These are phyloP conservation scores for Oryzias melastigma DNA, from an alignment of 2,113 vertebrate species.

Conservation along the genomic window DNA sequence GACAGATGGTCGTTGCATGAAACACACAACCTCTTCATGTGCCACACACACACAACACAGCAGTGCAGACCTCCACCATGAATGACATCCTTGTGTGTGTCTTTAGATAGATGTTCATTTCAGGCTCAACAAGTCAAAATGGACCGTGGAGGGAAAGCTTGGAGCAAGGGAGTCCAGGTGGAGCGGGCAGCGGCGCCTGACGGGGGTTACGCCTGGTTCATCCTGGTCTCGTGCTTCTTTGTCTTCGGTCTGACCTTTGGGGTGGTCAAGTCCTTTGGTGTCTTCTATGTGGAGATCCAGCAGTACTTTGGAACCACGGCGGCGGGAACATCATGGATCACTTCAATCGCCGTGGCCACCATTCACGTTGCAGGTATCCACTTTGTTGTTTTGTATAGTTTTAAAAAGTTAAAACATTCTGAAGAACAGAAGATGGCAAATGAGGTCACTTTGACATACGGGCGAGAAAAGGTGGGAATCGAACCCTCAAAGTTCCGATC, in stretches of 20 bases:
- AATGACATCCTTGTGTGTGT: slow-evolving; percentile 2
- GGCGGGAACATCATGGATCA: slow-evolving; percentile 68
- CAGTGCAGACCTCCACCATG: not conserved
- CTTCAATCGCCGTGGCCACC: slow-evolving; percentile 63
- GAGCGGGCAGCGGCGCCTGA: slow-evolving; percentile 25
- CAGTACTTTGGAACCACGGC: slow-evolving; percentile 62
- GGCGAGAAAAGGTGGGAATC: too few species aligned
- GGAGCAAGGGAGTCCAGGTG: not conserved
- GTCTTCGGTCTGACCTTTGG: slow-evolving; percentile 69
- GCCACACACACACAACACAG: not conserved
- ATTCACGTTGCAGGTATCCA: slow-evolving; percentile 60
- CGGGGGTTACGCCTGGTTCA: slow-evolving; percentile 63
- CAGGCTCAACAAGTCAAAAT: slow-evolving; percentile 20
- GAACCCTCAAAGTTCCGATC: too few species aligned
- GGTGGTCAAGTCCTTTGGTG: slow-evolving; percentile 69
- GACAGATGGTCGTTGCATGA: not conserved
- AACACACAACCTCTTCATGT: not conserved
- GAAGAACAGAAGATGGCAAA: too few species aligned
- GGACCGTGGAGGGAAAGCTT: slow-evolving; percentile 25
- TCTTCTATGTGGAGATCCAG: slow-evolving; percentile 67
- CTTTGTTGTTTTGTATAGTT: too few species aligned
- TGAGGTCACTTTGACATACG: too few species aligned
- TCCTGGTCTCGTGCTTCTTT: slow-evolving; percentile 63
- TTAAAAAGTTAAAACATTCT: too few species aligned
- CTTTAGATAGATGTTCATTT: slow-evolving; percentile 12